Percentiles rank a stretch among this genome's conserved stretches.
Evolutionary conservation across 2,113 vertebrate species (phyloP).

Genomic region (Sorex fumeus): DNA sequence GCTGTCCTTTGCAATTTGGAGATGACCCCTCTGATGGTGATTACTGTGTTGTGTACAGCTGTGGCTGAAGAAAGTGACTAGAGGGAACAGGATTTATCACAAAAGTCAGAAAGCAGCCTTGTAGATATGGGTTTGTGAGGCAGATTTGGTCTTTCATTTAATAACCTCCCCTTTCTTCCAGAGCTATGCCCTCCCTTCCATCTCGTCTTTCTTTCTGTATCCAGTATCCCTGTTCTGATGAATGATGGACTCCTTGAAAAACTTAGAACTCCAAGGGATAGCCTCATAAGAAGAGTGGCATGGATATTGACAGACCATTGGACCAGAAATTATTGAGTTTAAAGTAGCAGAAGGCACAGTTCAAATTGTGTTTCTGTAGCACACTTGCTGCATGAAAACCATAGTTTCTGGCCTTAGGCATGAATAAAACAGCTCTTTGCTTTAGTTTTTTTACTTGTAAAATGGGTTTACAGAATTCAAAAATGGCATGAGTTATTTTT

Average conservation of each 20-base stretch:
- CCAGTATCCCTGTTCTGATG: not conserved
- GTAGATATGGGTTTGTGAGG: not conserved
- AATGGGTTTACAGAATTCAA: not conserved
- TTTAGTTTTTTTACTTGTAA: constrained; percentile 45
- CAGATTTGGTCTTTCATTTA: not conserved
- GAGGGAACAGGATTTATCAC: constrained; percentile 55
- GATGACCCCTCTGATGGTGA: constrained; percentile 75
- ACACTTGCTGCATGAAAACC: not conserved
- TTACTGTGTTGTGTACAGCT: constrained; percentile 72
- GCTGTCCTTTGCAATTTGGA: constrained; percentile 68
- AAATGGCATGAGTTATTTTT: not conserved
- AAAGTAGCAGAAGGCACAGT: not conserved
- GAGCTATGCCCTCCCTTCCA: not conserved
- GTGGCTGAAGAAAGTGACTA: constrained; percentile 68
- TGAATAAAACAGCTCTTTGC: not conserved
- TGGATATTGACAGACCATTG: not conserved
- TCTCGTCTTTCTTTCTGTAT: not conserved
- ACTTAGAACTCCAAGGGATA: not conserved
- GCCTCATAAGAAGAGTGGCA: not conserved
- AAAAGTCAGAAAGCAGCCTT: constrained; percentile 59
- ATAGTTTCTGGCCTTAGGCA: not conserved
- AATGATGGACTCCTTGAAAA: not conserved
- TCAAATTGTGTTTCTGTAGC: not conserved
- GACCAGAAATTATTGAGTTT: not conserved
- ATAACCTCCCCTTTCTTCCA: not conserved